Evolutionary conservation across 1,140 invertebrate species (phyloP), one percentile per base, ranked within the genome.

Genomic region (Orius insidiosus): DNA sequence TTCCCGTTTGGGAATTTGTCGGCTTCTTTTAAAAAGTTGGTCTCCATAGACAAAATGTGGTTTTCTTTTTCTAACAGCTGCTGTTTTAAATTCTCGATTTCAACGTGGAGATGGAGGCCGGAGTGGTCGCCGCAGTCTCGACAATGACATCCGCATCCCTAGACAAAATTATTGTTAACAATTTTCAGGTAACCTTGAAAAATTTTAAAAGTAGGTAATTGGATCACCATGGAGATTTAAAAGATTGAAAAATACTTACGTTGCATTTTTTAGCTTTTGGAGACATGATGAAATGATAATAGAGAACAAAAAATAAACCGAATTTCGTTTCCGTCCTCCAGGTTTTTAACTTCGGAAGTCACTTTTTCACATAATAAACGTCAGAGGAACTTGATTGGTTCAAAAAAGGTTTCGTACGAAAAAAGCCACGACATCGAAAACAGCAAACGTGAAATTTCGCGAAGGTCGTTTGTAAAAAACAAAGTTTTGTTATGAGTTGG

Each of bases 11-110:
- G 76, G 74, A 70, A 74, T 54, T 82, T 79, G 46, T 85, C 72
- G 5, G 76, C 79, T 58, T 85, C 78, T 47, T 79, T 77, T 19
- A 87, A 66, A 60, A 88, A 85, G 54, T 83, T 81, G 1, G 79
- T 77, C 60, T 92, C 86, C 70, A 92, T 77, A 52, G 74, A 78
- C 45, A 83, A 70, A 54, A 92, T 83, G 53, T 88, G 83, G 57
- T 70, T 72, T 59, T 90, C 82, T 55, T 78, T 74, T 58, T 87
- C 84, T 14, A 78, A 59, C 34, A 92, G 58, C 52, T 79, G 73
- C 59, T 83, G 79, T 56, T 84, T 77, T 49, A 92, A 65, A 60
- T 83, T 80, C 60, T 89, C 85, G 58, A 90, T 85, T 67, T 92
- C 85, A 15, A 77, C 78, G 60, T 84, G 80, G 46, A 88, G 66